A percentile compares a stretch with the other conserved stretches of the same genome.
Conservation (phyloP, 2,113 vertebrate genomes). For the Genyomyrus donnyi region DNA sequence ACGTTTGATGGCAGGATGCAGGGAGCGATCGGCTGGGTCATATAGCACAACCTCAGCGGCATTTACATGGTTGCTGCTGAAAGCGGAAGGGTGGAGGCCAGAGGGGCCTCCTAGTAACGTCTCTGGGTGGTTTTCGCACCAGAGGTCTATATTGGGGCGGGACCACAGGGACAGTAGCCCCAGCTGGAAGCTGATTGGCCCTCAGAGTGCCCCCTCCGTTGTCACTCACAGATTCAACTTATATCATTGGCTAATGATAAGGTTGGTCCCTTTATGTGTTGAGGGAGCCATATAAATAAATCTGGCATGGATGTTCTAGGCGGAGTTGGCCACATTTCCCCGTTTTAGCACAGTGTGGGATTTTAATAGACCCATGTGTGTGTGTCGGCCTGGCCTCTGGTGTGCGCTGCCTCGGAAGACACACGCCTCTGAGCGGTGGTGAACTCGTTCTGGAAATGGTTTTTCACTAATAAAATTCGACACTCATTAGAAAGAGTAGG, state of each 20-base stretch:
- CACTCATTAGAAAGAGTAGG: neutral
- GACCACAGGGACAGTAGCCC: neutral
- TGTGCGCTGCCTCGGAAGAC: neutral
- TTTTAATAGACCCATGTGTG: conserved; percentile 57
- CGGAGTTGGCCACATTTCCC: conserved; percentile 38
- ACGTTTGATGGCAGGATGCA: neutral
- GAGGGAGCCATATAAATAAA: conserved; percentile 8
- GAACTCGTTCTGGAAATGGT: neutral
- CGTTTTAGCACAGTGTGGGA: conserved; percentile 25
- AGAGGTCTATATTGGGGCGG: neutral
- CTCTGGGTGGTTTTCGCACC: neutral
- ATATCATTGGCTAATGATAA: neutral
- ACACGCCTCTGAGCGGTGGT: conserved; percentile 3
- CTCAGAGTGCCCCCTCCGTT: neutral
- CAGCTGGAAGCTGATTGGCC: neutral
- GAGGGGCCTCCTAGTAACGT: neutral
- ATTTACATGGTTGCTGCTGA: neutral
- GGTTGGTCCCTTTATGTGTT: neutral
- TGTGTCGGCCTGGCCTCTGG: conserved; percentile 38
- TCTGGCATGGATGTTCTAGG: conserved; percentile 24
- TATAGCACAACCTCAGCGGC: too few relatives aligned
- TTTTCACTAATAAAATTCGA: neutral
- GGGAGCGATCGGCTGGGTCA: neutral
- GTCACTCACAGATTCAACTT: neutral
- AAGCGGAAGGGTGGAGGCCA: neutral